Conservation (phyloP, 92 coral and sea anemone genomes). For the Siderastrea radians region DNA sequence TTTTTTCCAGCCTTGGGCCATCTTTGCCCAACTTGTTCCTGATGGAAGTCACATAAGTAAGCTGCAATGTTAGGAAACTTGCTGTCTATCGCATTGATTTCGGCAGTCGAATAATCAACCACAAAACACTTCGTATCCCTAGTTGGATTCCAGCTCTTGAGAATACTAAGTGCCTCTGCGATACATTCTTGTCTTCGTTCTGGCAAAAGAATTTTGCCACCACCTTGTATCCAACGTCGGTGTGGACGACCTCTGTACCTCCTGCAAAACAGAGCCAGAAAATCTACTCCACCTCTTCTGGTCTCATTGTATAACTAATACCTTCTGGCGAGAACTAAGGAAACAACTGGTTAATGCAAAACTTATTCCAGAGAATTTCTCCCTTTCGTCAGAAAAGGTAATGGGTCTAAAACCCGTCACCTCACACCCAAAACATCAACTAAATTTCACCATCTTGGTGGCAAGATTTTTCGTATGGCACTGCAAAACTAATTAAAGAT, state of each 20-base stretch:
- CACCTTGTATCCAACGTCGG: constrained; percentile 67
- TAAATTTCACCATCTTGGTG: too few species aligned
- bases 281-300: too few species aligned
- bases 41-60: constrained; percentile 64
- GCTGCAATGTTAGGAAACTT: constrained; percentile 29
- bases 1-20: constrained; percentile 42
- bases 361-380: too few species aligned
- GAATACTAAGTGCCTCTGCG: constrained; percentile 43
- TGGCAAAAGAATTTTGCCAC: constrained; percentile 47
- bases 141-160: constrained; percentile 41
- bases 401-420: too few species aligned
- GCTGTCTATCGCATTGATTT: constrained; percentile 59
- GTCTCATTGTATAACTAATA: too few species aligned
- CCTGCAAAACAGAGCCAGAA: too few species aligned
- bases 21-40: constrained; percentile 48
- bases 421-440: too few species aligned
- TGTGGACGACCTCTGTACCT: constrained; percentile 35
- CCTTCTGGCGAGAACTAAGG: too few species aligned
- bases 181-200: constrained; percentile 50
- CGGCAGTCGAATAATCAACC: constrained; percentile 55
- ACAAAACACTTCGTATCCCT: constrained; percentile 47
- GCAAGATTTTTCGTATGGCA: background rate
- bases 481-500: constrained; percentile 12
- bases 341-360: too few species aligned
- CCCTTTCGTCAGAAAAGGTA: too few species aligned